Conservation (phyloP, 2,888 invertebrate genomes). For the Gymnoscelis rufifasciata region DNA sequence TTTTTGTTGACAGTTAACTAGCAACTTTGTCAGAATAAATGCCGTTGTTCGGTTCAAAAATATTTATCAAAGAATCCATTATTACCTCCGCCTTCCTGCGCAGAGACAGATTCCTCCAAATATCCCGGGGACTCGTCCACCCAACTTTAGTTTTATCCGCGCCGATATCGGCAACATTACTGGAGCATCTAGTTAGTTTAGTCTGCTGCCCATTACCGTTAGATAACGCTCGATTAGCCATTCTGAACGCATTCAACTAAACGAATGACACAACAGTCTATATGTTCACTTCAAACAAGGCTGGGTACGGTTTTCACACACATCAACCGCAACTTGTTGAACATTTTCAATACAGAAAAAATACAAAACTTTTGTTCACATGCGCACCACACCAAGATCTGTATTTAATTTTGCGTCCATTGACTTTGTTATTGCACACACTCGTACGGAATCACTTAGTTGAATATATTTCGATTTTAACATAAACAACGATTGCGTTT, state of each 20-base stretch:
- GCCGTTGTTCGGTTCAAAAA: no score
- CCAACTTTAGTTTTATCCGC: constrained; percentile 68
- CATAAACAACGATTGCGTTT: neutral
- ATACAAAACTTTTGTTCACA: constrained; percentile 34
- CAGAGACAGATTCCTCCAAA: constrained; percentile 72
- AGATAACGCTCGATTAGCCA: constrained; percentile 58
- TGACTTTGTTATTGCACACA: constrained; percentile 37
- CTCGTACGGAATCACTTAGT: constrained; percentile 21
- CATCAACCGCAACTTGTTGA: constrained; percentile 41
- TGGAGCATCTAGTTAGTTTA: constrained; percentile 64
- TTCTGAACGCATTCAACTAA: constrained; percentile 48
- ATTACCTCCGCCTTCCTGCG: constrained; percentile 73
- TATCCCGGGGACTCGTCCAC: constrained; percentile 72
- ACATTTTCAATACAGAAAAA: constrained; percentile 34
- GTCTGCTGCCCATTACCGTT: constrained; percentile 55
- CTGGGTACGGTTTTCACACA: constrained; percentile 38
- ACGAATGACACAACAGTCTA: constrained; percentile 26
- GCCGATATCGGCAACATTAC: constrained; percentile 64
- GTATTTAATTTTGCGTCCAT: constrained; percentile 27
- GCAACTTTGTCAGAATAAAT: no score
- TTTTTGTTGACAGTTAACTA: no score
- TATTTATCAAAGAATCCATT: neutral
- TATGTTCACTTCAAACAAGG: constrained; percentile 30
- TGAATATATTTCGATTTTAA: constrained; percentile 4
- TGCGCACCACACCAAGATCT: constrained; percentile 30